phyloP scores from a whole-genome alignment of 2,797 vertebrate species.

The Trematomus bernacchii region DNA sequence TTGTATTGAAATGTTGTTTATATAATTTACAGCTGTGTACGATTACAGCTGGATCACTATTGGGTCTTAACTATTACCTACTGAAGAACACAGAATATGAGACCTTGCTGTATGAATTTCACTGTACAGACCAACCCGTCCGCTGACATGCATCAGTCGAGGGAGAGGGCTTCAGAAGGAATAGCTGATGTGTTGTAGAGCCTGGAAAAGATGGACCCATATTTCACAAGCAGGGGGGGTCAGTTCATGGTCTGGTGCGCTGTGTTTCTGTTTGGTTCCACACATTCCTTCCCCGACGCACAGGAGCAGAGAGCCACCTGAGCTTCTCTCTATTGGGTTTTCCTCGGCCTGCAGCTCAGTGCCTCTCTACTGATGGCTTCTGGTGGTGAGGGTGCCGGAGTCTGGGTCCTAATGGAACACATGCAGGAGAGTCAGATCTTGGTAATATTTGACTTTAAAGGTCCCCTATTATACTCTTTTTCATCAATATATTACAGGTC shows the following conservation, averaged over 20 bases:
- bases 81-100: constrained; percentile 52
- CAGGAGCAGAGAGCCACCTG: constrained; percentile 66
- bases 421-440: constrained; percentile 3
- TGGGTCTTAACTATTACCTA: constrained; percentile 25
- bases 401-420: constrained; percentile 84
- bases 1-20: constrained; percentile 21
- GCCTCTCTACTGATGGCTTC: constrained; percentile 89
- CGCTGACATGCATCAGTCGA: constrained; percentile 47
- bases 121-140: constrained; percentile 65
- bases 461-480: too few relatives aligned
- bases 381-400: constrained; percentile 90
- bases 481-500: too few relatives aligned
- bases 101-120: constrained; percentile 59
- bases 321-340: constrained; percentile 61
- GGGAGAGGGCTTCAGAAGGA: constrained; percentile 52
- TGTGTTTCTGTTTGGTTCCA: constrained; percentile 76
- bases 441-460: background rate
- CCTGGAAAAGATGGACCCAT: constrained; percentile 64
- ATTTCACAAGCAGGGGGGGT: constrained; percentile 58
- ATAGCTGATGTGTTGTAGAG: constrained; percentile 63
- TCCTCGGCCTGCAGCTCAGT: constrained; percentile 77
- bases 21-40: constrained; percentile 11
- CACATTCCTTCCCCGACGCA: constrained; percentile 73
- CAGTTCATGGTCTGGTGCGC: constrained; percentile 76
- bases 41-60: constrained; percentile 17